Base-by-base conservation (phyloP, 92 coral and sea anemone genomes). In the Epizoanthus scotinus region DNA sequence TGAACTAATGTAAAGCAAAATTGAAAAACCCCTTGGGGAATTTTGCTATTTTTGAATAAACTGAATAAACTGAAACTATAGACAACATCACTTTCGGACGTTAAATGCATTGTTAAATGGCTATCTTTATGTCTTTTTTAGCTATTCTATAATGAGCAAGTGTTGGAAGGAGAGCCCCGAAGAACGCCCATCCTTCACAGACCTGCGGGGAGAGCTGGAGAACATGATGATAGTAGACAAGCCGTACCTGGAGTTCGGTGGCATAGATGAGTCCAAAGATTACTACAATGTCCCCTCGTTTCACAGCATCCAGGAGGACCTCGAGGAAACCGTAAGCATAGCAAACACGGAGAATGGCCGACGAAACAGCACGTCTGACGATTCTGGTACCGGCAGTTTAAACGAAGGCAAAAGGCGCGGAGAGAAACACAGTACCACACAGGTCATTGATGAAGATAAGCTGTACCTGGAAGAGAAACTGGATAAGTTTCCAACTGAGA, bases 241-340 rank as follows among this genome's bases (percentile, higher is more conserved):
- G 9, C 81, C 56, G 0, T 75, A 75, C 25, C 67, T 75, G 28
- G 81, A 75, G 24, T 75, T 75, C 63, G 68, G 63, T 6, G 81
- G 49, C 24, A 12, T 75, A n/a, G 81, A 75, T 20, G 81, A 75
- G 50, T 58, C 81, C 2, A 75, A 63, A 38, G 81, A 75, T 57
- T 75, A 75, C 52, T 75, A 75, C 68, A 75, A 75, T 31, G 57
- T 75, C 13, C 81, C 81, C 22, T 75, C 81, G 19, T 75, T 75
- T 58, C 67, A 75, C 44, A 75, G 81, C 81, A 40, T 75, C 22
- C 67, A 75, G 18, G 81, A 59, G 0, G 81, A 75, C 56, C 57
- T 21, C 2, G 81, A 75, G 40, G 81, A 20, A 1, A n/a, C n/a
- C 42, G 13, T 7, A 57, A 31, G 9, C 9, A 64, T 31, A n/a